Percentiles rank a stretch among this genome's conserved stretches.
phyloP scores from a whole-genome alignment of 2,888 invertebrate species.

The Andrena chrysosceles region DNA sequence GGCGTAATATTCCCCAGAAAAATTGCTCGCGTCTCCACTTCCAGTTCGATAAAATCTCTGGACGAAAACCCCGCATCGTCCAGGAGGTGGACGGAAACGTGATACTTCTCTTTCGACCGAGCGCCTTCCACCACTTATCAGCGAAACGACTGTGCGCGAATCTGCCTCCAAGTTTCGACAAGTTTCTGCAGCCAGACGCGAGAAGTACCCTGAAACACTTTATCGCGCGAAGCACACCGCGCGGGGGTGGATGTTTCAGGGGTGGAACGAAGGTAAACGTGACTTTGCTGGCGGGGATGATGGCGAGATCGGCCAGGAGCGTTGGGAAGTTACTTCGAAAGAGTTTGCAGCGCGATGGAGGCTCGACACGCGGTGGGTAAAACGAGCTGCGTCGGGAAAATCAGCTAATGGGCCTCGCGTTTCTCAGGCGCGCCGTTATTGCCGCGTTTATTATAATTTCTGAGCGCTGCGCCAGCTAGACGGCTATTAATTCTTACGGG shows the following conservation, averaged over 20 bases:
- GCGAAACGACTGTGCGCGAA: conserved; percentile 3
- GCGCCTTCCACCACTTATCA: not conserved
- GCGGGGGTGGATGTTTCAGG: too few species aligned
- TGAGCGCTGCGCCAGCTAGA: not conserved
- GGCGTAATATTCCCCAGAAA: too few species aligned
- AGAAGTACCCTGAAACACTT: not conserved
- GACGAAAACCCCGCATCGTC: not conserved
- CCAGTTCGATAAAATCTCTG: not conserved
- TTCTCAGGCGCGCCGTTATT: conserved; percentile 13
- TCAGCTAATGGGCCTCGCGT: conserved; percentile 1
- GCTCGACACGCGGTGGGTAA: not conserved
- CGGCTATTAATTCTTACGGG: conserved; percentile 42
- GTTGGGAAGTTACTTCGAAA: too few species aligned
- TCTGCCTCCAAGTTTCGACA: not conserved
- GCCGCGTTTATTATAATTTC: conserved; percentile 48
- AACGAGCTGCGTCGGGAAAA: conserved; percentile 1
- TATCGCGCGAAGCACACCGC: not conserved
- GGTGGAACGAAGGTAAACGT: too few species aligned
- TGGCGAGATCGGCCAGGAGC: too few species aligned
- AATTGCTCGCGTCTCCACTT: not conserved
- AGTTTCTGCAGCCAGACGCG: not conserved
- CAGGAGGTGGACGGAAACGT: not conserved
- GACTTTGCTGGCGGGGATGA: too few species aligned
- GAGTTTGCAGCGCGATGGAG: not conserved
- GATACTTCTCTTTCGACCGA: not conserved